Conservation (phyloP, 2,797 vertebrate genomes). For the Malurus leucopterus region DNA sequence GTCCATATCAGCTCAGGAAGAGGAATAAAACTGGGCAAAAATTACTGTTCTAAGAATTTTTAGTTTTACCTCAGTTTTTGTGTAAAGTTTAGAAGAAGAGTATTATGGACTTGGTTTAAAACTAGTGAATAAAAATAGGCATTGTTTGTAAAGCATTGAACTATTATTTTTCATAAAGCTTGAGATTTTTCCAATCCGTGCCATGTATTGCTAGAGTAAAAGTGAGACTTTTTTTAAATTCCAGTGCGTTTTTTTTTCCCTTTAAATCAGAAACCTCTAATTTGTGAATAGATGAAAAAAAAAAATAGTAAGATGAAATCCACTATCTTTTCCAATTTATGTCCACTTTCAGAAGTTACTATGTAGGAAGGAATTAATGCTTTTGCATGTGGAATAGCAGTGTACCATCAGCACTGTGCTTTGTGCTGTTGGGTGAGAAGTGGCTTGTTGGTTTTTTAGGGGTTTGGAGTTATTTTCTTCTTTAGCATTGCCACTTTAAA, state of each 20-base stretch:
- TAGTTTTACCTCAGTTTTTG: neutral
- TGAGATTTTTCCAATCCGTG: neutral
- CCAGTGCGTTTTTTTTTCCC: neutral
- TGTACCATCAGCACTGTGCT: neutral
- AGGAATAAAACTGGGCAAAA: neutral
- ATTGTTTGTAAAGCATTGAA: neutral
- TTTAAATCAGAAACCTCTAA: neutral
- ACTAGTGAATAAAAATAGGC: neutral
- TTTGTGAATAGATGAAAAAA: neutral
- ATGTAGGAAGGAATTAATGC: neutral
- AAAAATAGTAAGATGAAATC: neutral
- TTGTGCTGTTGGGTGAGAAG: neutral
- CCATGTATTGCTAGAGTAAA: neutral
- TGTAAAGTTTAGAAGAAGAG: neutral
- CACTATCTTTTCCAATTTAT: neutral
- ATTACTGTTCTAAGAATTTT: too few relatives aligned
- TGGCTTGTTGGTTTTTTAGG: neutral
- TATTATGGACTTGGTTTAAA: neutral
- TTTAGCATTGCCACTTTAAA: neutral
- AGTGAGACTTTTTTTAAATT: neutral
- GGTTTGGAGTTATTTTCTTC: rapidly evolving
- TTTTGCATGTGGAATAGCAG: neutral
- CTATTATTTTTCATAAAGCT: neutral
- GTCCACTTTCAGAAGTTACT: neutral
- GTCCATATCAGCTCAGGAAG: neutral